Conservation (phyloP, 2,113 vertebrate species). For the Hyaena hyaena region DNA sequence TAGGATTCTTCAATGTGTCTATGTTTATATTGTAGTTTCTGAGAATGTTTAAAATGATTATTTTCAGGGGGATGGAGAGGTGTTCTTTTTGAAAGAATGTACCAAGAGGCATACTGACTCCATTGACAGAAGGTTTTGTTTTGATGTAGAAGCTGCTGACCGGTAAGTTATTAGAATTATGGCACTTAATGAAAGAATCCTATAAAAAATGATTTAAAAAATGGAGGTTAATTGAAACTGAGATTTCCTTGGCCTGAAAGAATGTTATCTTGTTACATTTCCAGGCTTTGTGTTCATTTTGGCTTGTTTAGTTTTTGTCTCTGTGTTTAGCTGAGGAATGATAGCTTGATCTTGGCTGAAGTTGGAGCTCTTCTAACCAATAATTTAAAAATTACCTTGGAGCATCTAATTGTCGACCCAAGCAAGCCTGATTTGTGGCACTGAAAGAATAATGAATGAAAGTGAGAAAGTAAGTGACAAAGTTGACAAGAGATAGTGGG, state of each 20-base stretch:
- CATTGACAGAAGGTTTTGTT: slow-evolving; percentile 96
- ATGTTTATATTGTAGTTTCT: background rate
- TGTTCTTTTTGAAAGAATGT: slow-evolving; percentile 92
- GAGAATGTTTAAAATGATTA: slow-evolving; percentile 52
- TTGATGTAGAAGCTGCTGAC: slow-evolving; percentile 96
- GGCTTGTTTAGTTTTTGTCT: background rate
- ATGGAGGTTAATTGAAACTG: background rate
- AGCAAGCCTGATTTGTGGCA: background rate
- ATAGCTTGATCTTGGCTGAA: background rate
- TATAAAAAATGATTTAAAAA: background rate
- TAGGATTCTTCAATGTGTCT: background rate
- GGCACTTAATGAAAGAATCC: background rate
- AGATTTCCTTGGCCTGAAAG: background rate
- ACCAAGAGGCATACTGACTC: slow-evolving; percentile 92
- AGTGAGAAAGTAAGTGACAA: background rate
- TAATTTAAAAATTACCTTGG: background rate
- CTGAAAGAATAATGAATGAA: background rate
- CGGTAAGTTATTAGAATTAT: slow-evolving; percentile 86
- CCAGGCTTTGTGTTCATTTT: background rate
- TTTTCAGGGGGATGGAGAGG: slow-evolving; percentile 94
- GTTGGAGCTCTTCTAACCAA: background rate
- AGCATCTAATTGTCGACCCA: background rate
- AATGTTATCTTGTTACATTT: background rate
- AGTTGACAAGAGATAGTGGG: background rate
- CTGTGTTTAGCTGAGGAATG: background rate